These are phyloP conservation scores for Tupaia tana DNA, from an alignment of 2,113 vertebrate genomes.

Conservation along the genomic window DNA sequence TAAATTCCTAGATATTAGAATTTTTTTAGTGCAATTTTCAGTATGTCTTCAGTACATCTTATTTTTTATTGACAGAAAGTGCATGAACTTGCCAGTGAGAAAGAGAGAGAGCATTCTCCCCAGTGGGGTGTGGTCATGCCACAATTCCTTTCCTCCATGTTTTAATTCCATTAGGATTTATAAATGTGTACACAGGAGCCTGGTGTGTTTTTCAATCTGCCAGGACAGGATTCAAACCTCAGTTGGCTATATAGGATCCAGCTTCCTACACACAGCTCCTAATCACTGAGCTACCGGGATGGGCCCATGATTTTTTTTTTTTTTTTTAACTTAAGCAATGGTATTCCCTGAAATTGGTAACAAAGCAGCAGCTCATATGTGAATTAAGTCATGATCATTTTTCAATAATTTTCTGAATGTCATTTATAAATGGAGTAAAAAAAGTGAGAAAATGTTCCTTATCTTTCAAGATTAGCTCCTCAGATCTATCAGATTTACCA, in stretches of 20 bases:
- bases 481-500: neutral
- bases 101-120: too few species aligned
- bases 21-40: neutral
- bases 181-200: too few species aligned
- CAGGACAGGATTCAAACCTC: too few species aligned
- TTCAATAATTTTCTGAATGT: neutral
- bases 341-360: neutral
- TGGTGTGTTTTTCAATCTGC: too few species aligned
- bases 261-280: too few species aligned
- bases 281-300: too few species aligned
- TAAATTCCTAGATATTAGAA: neutral
- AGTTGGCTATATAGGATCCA: too few species aligned
- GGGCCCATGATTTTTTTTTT: neutral
- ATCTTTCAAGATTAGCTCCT: neutral
- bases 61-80: neutral
- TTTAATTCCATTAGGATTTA: too few species aligned
- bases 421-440: constrained; percentile 5
- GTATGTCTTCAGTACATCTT: neutral
- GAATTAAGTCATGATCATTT: neutral
- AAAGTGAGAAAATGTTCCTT: neutral
- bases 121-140: too few species aligned
- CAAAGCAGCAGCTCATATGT: neutral
- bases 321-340: neutral
- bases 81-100: too few species aligned
- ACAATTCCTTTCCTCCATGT: too few species aligned